Evolutionary conservation across 2,113 vertebrate species (phyloP).

Genomic region (Scatophagus argus): DNA sequence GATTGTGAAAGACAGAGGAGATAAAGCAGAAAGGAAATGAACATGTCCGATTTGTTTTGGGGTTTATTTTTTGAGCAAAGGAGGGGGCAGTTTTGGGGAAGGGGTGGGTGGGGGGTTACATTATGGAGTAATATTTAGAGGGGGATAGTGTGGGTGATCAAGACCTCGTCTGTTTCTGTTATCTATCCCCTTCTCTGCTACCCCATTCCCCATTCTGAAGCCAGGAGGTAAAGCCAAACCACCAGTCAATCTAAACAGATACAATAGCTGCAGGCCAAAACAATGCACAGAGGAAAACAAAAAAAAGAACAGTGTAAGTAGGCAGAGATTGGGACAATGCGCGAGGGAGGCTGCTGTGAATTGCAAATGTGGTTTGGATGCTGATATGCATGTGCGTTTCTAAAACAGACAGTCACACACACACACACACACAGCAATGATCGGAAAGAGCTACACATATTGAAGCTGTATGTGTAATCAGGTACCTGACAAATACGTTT

Average conservation of each 20-base stretch:
- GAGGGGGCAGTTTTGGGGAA: background rate
- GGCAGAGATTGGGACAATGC: constrained; percentile 73
- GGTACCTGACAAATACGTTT: no score
- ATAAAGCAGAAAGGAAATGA: constrained; percentile 48
- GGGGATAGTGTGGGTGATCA: constrained; percentile 46
- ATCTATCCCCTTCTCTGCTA: constrained; percentile 49
- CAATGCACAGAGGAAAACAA: constrained; percentile 72
- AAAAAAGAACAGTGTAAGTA: constrained; percentile 55
- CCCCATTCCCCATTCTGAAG: constrained; percentile 58
- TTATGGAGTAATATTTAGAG: constrained; percentile 40
- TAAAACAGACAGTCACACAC: constrained; percentile 23
- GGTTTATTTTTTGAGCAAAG: background rate
- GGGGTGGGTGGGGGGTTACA: constrained; percentile 8
- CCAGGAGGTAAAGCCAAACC: constrained; percentile 77
- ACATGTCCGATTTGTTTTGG: constrained; percentile 55
- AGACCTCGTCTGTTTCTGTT: constrained; percentile 67
- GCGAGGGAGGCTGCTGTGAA: constrained; percentile 71
- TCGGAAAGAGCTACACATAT: constrained; percentile 16
- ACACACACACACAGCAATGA: background rate
- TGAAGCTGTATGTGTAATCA: constrained; percentile 10
- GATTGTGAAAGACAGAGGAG: constrained; percentile 41
- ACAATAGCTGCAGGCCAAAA: constrained; percentile 81
- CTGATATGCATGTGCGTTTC: constrained; percentile 55
- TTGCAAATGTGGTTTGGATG: constrained; percentile 67
- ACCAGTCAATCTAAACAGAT: constrained; percentile 80